These are phyloP conservation scores for Parascotia fuliginaria DNA, from an alignment of 2,888 invertebrate genomes.

Conservation along the genomic window DNA sequence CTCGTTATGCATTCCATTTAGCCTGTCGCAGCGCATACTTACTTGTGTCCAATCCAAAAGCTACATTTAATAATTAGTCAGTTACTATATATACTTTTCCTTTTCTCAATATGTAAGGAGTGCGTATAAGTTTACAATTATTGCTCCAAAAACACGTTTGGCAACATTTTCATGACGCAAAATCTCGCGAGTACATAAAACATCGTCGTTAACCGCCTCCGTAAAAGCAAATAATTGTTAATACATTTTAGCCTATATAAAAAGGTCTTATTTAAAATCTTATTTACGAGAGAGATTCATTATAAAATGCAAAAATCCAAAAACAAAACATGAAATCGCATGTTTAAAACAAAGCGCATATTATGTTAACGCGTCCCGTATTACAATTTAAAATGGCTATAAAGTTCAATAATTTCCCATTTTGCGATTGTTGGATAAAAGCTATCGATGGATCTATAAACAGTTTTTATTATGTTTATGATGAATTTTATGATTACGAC, in stretches of 20 bases:
- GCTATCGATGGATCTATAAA: constrained; percentile 25
- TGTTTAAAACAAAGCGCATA: constrained; percentile 1
- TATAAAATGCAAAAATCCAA: constrained; percentile 19
- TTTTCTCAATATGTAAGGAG: neutral
- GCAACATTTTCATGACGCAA: constrained; percentile 14
- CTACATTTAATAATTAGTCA: no score
- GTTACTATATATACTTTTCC: neutral
- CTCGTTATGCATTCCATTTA: constrained; percentile 23
- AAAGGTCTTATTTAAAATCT: constrained; percentile 40
- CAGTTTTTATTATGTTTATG: constrained; percentile 36
- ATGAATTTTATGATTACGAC: constrained; percentile 41
- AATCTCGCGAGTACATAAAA: constrained; percentile 32
- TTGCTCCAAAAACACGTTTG: constrained; percentile 15
- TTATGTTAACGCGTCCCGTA: neutral
- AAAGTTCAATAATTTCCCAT: constrained; percentile 9
- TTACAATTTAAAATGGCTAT: constrained; percentile 10
- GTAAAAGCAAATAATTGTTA: constrained; percentile 45
- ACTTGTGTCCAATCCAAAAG: neutral
- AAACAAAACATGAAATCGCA: no score
- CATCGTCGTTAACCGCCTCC: constrained; percentile 39
- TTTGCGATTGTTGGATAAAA: constrained; percentile 29
- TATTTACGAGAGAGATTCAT: constrained; percentile 31
- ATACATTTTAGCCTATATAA: constrained; percentile 30
- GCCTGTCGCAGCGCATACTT: constrained; percentile 21
- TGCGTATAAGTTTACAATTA: neutral